phyloP scores from a whole-genome alignment of 2,888 invertebrate species.

The Choristoneura rosaceana region DNA sequence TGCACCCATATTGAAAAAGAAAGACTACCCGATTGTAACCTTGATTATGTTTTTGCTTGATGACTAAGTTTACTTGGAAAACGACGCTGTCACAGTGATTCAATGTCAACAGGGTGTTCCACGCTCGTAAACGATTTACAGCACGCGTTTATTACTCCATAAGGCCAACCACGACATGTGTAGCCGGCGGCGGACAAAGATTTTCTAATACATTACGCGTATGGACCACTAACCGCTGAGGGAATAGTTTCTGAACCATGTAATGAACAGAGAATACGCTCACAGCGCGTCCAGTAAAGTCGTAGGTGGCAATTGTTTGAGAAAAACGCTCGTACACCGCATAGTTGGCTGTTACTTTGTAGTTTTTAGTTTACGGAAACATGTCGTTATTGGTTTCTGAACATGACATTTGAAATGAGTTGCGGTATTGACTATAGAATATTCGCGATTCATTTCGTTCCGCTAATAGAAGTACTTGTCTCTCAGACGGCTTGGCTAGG shows the following conservation, averaged over 20 bases:
- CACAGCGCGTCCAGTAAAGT: background rate
- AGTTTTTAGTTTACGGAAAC: constrained; percentile 18
- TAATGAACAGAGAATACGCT: background rate
- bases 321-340: background rate
- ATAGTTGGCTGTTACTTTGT: constrained; percentile 29
- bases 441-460: no score
- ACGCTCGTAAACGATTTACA: constrained; percentile 31
- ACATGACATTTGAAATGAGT: no score
- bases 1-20: background rate
- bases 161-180: background rate
- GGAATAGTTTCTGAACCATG: background rate
- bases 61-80: constrained; percentile 1
- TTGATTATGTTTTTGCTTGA: background rate
- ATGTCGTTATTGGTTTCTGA: constrained; percentile 17
- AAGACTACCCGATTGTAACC: background rate
- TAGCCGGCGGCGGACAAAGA: background rate
- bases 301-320: background rate
- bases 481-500: no score
- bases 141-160: background rate
- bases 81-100: constrained; percentile 26
- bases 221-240: background rate
- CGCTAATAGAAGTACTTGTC: no score
- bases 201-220: background rate
- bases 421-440: no score
- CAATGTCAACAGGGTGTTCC: constrained; percentile 36